Evolutionary conservation across 2,888 invertebrate genomes (phyloP).

Genomic region (Scaptomyza flava): DNA sequence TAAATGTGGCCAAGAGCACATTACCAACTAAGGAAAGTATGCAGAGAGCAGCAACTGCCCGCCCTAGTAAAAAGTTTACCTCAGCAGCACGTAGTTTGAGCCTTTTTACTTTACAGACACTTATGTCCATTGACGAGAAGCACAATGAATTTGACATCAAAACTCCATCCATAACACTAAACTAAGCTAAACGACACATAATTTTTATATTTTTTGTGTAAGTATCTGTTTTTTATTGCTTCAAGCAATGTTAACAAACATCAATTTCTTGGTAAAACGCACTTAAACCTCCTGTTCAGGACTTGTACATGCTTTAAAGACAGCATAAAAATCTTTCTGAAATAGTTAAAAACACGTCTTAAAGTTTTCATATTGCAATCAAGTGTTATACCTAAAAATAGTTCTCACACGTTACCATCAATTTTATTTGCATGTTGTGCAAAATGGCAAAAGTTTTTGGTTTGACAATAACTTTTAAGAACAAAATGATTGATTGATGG

Average conservation of each 20-base stretch:
- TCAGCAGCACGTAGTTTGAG: constrained; percentile 7
- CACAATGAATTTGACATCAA: constrained; percentile 7
- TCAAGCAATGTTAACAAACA: background rate
- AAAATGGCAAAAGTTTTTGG: constrained; percentile 19
- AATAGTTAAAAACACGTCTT: background rate
- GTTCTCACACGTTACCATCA: background rate
- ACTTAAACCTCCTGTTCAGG: background rate
- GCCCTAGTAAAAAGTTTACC: constrained; percentile 32
- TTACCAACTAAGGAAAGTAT: background rate
- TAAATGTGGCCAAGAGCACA: constrained; percentile 12
- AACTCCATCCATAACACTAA: too few species aligned
- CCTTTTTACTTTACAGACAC: constrained; percentile 29
- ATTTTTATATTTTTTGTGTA: background rate
- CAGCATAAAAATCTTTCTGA: background rate
- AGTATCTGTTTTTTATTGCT: background rate
- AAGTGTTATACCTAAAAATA: background rate
- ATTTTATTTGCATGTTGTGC: constrained; percentile 9
- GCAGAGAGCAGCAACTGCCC: background rate
- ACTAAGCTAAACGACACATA: background rate
- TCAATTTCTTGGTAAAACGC: background rate
- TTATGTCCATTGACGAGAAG: constrained; percentile 16
- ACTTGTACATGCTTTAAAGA: background rate
- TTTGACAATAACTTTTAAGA: constrained; percentile 7
- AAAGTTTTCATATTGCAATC: background rate
- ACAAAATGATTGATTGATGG: constrained; percentile 31